These are phyloP conservation scores for Apis cerana DNA, from an alignment of 1,140 invertebrate genomes.

Conservation along the genomic window DNA sequence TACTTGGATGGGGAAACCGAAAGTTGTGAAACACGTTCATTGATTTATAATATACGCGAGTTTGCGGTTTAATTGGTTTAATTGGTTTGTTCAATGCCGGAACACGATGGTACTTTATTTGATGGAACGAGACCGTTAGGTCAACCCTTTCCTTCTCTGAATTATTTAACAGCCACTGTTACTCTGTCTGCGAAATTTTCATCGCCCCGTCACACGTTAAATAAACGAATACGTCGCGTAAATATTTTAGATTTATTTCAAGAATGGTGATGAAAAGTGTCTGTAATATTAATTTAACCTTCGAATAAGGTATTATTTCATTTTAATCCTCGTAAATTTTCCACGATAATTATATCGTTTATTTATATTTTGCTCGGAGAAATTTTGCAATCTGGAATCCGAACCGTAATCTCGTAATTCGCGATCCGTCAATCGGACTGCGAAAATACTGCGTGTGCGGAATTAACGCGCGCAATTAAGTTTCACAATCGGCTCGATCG, in stretches of 20 bases:
- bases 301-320: no score
- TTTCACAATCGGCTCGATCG: constrained; percentile 6
- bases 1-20: background rate
- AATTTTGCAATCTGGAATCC: background rate
- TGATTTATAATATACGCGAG: background rate
- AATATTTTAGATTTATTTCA: no score
- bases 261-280: no score
- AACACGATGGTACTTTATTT: background rate
- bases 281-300: no score
- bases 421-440: background rate
- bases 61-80: constrained; percentile 10
- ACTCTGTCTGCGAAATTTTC: no score
- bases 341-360: no score
- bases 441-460: background rate
- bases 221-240: no score
- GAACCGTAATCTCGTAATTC: background rate
- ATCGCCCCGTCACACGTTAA: no score
- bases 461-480: constrained; percentile 20
- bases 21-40: background rate
- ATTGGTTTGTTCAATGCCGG: background rate
- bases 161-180: no score
- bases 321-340: no score
- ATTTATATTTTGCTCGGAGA: no score
- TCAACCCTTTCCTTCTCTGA: no score
- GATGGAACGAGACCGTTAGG: background rate